phyloP scores from a whole-genome alignment of 2,113 vertebrate genomes.

The Zapornia atra region DNA sequence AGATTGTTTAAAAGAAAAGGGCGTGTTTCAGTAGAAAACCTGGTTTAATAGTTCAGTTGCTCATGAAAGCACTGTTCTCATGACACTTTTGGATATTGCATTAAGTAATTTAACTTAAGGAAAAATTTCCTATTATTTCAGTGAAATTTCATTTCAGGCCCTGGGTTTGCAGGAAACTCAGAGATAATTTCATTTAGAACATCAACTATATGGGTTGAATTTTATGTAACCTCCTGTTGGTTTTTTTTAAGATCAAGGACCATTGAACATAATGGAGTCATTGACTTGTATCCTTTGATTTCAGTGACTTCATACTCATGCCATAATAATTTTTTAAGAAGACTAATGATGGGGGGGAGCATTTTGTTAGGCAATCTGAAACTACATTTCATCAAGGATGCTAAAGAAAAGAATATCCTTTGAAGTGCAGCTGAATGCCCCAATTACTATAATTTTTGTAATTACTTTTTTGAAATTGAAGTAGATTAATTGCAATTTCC shows the following conservation, averaged over 20 bases:
- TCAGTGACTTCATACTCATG: neutral
- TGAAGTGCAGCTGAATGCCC: neutral
- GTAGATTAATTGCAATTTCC: slow-evolving; percentile 11
- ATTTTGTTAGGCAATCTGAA: neutral
- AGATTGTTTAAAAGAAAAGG: neutral
- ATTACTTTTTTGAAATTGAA: slow-evolving; percentile 21
- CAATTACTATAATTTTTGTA: slow-evolving; percentile 32
- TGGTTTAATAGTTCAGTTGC: neutral
- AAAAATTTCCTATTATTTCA: neutral
- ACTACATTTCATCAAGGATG: neutral
- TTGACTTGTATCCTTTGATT: neutral
- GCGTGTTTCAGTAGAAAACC: neutral
- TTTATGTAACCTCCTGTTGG: neutral
- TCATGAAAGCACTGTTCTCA: neutral
- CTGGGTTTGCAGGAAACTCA: neutral
- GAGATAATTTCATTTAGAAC: neutral
- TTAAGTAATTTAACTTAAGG: neutral
- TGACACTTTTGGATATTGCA: neutral
- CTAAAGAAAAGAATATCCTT: slow-evolving; percentile 3
- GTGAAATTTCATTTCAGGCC: neutral
- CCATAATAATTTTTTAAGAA: neutral
- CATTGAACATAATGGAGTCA: neutral
- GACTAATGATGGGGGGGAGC: neutral
- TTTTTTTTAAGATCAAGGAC: neutral
- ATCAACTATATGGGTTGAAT: neutral